Evolutionary conservation across 2,888 invertebrate species (phyloP), one percentile per base, ranked within the genome.

Genomic region (Ophonus ardosiacus): DNA sequence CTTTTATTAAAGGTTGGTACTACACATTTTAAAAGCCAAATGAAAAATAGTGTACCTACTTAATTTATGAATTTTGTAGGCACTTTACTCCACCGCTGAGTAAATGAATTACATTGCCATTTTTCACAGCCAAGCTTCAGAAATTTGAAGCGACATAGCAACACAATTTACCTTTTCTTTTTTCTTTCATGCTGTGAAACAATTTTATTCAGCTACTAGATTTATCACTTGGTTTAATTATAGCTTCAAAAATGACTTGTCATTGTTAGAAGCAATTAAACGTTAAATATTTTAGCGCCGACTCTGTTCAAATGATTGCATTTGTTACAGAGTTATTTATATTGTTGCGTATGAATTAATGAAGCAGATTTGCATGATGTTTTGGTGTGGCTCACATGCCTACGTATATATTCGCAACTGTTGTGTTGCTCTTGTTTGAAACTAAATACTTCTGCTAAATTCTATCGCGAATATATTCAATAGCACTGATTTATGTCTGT

Each of bases 291-390:
- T 74, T 18, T 24, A 43, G 43, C 71, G 71, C 40, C 71, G 43
- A 43, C 71, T 74, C 40, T 74, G 71, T 43, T 43, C 17, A 43
- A 74, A 43, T 43, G 71, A 74, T 74, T 74, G 71, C 71, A 74
- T 74, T 74, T 43, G 71, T 74, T 74, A 43, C 71, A 43, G 43
- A 74, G 71, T 74, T 74, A 74, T 43, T 74, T 43, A 74, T 74
- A 74, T 68, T 43, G 71, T 43, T 74, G 43, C 71, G 17, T 68
- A 68, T 68, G 68, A 68, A 68, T 68, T 40, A 68, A 68, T 68
- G 63, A 38, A 31, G 17, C 7, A 18, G 18, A 74, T 74, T 74
- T 43, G 71, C 71, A 74, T 74, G 18, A 10, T 21, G 17, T 74
- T 74, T 74, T 74, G 43, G 71, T 10, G 7, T 13, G 40, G 40